A percentile compares a stretch with the other conserved stretches of the same genome.
Evolutionary conservation across 2,888 invertebrate genomes (phyloP).

Genomic region (Drosophila maculinotata): DNA sequence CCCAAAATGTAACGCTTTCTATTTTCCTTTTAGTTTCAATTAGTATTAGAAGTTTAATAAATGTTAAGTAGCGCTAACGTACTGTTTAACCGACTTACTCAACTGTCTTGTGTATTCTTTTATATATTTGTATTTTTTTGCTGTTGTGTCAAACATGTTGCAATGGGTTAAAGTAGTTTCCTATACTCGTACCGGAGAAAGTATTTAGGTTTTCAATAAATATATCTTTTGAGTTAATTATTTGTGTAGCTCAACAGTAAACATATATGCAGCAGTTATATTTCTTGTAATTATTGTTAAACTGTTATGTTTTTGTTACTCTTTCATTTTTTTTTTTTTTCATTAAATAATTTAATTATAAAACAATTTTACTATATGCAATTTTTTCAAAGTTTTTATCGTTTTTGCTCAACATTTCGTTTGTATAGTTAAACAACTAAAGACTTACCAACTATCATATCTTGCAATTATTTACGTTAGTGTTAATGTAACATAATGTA

Average conservation of each 20-base stretch:
- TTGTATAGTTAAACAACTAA: conserved; percentile 57
- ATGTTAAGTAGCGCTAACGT: conserved; percentile 44
- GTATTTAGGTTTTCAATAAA: conserved; percentile 61
- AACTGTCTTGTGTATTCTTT: conserved; percentile 29
- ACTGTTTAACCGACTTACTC: conserved; percentile 37
- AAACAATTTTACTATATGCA: conserved; percentile 69
- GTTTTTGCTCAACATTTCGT: conserved; percentile 45
- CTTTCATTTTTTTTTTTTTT: conserved; percentile 38
- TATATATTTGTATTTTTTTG: conserved; percentile 13
- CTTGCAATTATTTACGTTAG: conserved; percentile 54
- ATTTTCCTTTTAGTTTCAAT: conserved; percentile 28
- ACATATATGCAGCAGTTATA: conserved; percentile 73
- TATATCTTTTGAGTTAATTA: conserved; percentile 66
- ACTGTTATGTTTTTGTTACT: conserved; percentile 41
- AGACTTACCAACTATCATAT: conserved; percentile 66
- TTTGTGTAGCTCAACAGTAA: conserved; percentile 73
- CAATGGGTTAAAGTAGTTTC: conserved; percentile 15
- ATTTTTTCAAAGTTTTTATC: conserved; percentile 39
- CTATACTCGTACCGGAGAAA: conserved; percentile 35
- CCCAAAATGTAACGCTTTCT: conserved; percentile 20
- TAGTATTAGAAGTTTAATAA: conserved; percentile 42
- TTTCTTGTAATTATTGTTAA: conserved; percentile 54
- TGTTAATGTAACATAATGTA: conserved; percentile 67
- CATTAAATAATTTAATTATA: conserved; percentile 67
- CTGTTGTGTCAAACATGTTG: conserved; percentile 31